Evolutionary conservation across 2,888 invertebrate genomes (phyloP), one percentile per base, ranked within the genome.

Genomic region (Dasysyrphus tricinctus): DNA sequence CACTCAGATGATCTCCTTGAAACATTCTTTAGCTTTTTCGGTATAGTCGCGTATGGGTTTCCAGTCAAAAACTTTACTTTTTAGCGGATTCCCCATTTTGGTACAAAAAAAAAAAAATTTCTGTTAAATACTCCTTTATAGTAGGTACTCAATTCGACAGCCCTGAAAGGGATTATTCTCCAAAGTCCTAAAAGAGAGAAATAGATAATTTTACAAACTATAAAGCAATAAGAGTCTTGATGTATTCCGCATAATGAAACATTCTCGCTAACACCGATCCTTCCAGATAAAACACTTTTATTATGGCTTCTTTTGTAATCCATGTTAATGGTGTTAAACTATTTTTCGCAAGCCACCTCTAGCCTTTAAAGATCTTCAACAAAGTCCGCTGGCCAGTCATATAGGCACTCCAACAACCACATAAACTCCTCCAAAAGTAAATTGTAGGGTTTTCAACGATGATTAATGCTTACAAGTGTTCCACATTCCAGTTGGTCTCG

Each of bases 381-480:
- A 37, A 57, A 34, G 39, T 56, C 49, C 54, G 9, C 29, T 0
- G 29, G 54, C 29, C 54, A 32, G 54, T 29, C 54, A 29, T 14
- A 32, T 14, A 32, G 51, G 42, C 56, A 51, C 49, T 49, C 16
- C 32, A 49, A 39, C 24, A 24, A 3, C 24, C 1, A 24, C 24
- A n/a, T 24, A 24, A 24, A 24, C 12, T 65, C 44, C 49, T 70
- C 19, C 76, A 37, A 73, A 47, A 73, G 54, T 78, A 83, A 83
- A 83, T 83, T 74, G 82, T 78, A 73, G 67, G 78, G 72, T 47
- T 81, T 73, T 70, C 63, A 69, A 74, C 85, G 74, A 85, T 85
- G 85, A 85, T 85, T 85, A 85, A 85, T 85, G 85, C 81, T 69
- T 81, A 81, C 85, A 77, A 85, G 85, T 85, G 81, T 82, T 78